phyloP scores from a whole-genome alignment of 2,113 vertebrate genomes.

The Seriola dumerili region DNA sequence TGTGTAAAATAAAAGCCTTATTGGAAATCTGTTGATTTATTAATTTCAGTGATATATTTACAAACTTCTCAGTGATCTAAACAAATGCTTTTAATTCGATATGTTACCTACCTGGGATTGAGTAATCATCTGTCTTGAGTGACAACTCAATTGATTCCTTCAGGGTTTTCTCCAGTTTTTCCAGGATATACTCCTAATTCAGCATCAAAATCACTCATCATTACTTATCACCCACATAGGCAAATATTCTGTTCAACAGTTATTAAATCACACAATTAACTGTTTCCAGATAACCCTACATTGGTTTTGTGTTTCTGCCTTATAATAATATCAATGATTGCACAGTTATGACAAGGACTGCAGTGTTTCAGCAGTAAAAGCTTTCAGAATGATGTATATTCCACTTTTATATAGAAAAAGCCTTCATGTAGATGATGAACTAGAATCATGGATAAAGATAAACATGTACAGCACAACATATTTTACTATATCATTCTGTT shows the following conservation, averaged over 20 bases:
- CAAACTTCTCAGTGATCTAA: neutral
- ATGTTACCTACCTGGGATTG: conserved; percentile 46
- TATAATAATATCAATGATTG: neutral
- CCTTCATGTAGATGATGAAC: too few relatives aligned
- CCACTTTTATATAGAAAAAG: too few relatives aligned
- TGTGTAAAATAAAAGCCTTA: neutral
- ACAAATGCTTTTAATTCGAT: neutral
- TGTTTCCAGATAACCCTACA: neutral
- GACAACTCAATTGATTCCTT: conserved; percentile 37
- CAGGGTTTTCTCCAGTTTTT: accelerated
- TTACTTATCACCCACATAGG: neutral
- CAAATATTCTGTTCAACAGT: too few relatives aligned
- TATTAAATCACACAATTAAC: neutral
- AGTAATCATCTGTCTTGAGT: conserved; percentile 9
- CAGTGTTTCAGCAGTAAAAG: neutral
- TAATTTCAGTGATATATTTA: neutral
- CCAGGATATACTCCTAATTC: neutral
- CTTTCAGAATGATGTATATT: neutral
- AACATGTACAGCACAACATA: neutral
- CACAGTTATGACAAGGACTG: neutral
- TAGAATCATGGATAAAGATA: too few relatives aligned
- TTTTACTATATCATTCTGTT: neutral
- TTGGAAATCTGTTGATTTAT: neutral
- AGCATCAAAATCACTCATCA: neutral
- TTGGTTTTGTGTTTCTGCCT: neutral